Evolutionary conservation across 1,140 invertebrate species (phyloP), one percentile per base, ranked within the genome.

Genomic region (Pseudomyrmex gracilis): DNA sequence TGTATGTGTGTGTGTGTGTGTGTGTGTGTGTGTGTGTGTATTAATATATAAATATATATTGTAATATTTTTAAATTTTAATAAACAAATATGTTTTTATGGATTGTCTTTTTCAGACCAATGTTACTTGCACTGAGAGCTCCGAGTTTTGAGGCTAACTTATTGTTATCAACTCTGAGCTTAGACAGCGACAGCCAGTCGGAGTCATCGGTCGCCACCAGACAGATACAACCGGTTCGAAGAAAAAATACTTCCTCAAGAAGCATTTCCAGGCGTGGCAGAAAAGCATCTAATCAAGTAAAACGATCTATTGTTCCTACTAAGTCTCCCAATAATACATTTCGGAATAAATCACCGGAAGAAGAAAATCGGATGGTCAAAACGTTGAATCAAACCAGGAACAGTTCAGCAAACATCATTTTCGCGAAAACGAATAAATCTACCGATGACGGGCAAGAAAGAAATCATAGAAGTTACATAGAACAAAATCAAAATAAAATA

Each of bases 111-210:
- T 94, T 73, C 78, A 95, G 95, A 80, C 96, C 96, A 51, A 94
- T 95, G 10, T 94, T 97, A 2, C 96, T 97, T 84, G 94, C 95
- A 61, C 93, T 97, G 5, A 97, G 96, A 93, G 95, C 95, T 88
- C 91, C 94, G 63, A 95, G 96, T 61, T 97, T 97, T 93, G 97
- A 98, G 94, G 96, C 96, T 47, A 96, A 97, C 87, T 96, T 98
- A 92, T 96, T 98, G 0, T 94, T 98, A 84, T 97, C 97, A 5
- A 98, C 97, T 0, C 91, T 97, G 61, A 96, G 96, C 90, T 94
- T 95, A 24, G 95, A 96, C 73, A 83, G 73, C 74, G 93, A 93
- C 47, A 94, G 94, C 12, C 94, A 95, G 90, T 94, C 94, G 1
- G 89, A 93, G 63, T 90, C 82, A 63, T 90, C 91, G 0, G 17